phyloP scores from a whole-genome alignment of 1,140 invertebrate species.

The Drosophila rufa region DNA sequence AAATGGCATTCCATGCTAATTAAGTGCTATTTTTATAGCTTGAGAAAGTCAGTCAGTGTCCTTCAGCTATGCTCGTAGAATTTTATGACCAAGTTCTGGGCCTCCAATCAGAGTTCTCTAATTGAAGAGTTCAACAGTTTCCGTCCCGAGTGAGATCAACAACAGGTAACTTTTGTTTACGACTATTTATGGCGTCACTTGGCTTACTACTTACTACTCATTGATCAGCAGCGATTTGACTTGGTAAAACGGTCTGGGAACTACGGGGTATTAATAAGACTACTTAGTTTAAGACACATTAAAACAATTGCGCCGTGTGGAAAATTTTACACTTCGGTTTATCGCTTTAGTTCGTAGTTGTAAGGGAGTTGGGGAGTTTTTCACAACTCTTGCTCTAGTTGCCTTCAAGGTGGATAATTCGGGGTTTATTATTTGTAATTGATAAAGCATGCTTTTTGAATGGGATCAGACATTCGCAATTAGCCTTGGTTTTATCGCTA shows the following conservation, averaged over 20 bases:
- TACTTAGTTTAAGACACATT: conserved; percentile 26
- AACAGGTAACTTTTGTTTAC: conserved; percentile 13
- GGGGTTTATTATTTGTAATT: conserved; percentile 44
- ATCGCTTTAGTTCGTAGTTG: conserved; percentile 10
- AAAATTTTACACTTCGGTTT: conserved; percentile 59
- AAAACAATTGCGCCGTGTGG: conserved; percentile 56
- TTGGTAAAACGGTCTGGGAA: conserved; percentile 12
- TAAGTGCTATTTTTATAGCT: neutral
- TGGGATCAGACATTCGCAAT: neutral
- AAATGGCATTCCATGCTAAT: conserved; percentile 7
- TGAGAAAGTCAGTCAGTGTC: conserved; percentile 20
- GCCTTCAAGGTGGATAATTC: conserved; percentile 45
- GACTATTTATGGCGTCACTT: conserved; percentile 22
- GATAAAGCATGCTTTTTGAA: conserved; percentile 18
- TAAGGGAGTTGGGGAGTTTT: conserved; percentile 41
- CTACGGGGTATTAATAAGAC: conserved; percentile 9
- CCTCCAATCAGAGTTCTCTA: conserved; percentile 20
- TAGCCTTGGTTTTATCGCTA: conserved; percentile 31
- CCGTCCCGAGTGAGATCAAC: conserved; percentile 29
- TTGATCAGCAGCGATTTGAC: conserved; percentile 22
- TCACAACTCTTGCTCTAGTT: conserved; percentile 41
- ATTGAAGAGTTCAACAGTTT: conserved; percentile 25
- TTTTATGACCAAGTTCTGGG: conserved; percentile 37
- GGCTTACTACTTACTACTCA: conserved; percentile 36
- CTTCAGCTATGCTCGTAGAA: conserved; percentile 8